phyloP scores from a whole-genome alignment of 2,113 vertebrate genomes.

The Otolemur garnettii region DNA sequence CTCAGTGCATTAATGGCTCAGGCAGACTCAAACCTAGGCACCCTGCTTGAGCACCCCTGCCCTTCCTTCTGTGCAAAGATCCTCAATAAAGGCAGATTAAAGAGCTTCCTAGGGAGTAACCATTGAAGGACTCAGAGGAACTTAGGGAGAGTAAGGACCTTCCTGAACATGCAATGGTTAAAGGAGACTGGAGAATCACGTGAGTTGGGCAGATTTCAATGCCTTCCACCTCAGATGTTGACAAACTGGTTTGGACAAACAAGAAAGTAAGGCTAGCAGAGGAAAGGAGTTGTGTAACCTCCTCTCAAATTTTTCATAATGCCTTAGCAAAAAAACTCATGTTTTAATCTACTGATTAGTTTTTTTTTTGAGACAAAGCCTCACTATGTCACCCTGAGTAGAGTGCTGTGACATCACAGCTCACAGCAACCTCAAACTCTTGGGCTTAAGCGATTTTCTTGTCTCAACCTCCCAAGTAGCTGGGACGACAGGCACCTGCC shows the following conservation, averaged over 20 bases:
- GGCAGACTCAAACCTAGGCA: too few species aligned
- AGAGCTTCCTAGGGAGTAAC: not conserved
- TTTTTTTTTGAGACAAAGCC: not conserved
- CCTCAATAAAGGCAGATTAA: not conserved
- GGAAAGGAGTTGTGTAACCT: not conserved
- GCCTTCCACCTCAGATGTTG: too few species aligned
- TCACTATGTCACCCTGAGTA: too few species aligned
- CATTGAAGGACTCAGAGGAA: fast-evolving
- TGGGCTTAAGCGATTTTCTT: too few species aligned
- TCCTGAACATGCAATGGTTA: not conserved
- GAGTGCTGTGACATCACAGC: too few species aligned
- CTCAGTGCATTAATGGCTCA: not conserved
- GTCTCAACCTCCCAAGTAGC: too few species aligned
- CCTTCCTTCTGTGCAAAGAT: not conserved
- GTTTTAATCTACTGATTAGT: not conserved
- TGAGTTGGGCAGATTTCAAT: not conserved
- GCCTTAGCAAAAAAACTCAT: not conserved
- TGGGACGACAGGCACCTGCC: too few species aligned
- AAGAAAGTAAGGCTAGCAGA: not conserved
- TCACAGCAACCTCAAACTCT: too few species aligned
- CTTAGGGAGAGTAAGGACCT: not conserved
- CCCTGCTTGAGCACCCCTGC: not conserved
- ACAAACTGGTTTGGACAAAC: not conserved
- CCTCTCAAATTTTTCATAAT: too few species aligned
- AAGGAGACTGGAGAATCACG: too few species aligned